Evolutionary conservation across 2,888 invertebrate genomes (phyloP).

Genomic region (Stenodema calcarata): DNA sequence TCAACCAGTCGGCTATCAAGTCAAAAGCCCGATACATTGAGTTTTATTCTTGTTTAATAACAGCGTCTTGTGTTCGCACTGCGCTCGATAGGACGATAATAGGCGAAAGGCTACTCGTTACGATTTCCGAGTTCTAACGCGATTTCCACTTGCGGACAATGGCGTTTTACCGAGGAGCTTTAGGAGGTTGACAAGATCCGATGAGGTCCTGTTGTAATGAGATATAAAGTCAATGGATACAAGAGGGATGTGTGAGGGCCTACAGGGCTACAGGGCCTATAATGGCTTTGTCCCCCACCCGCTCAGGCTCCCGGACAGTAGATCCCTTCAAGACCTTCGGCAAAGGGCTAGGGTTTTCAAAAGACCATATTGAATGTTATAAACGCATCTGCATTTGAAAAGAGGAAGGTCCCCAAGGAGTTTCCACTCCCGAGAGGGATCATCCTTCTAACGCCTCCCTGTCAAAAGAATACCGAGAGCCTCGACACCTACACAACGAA

Average conservation of each 20-base stretch:
- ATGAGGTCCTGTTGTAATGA: slow-evolving; percentile 40
- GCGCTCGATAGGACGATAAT: too few species aligned
- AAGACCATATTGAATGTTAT: slow-evolving; percentile 53
- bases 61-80: too few species aligned
- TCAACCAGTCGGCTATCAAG: too few species aligned
- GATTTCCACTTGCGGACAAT: too few species aligned
- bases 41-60: too few species aligned
- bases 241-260: slow-evolving; percentile 6
- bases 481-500: background rate
- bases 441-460: slow-evolving; percentile 24
- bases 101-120: too few species aligned
- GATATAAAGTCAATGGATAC: slow-evolving; percentile 42
- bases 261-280: background rate
- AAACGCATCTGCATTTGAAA: slow-evolving; percentile 54
- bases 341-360: slow-evolving; percentile 12
- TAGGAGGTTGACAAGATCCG: background rate
- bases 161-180: too few species aligned
- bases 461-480: slow-evolving; percentile 3
- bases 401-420: background rate
- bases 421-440: background rate
- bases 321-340: slow-evolving; percentile 27
- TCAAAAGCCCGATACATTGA: too few species aligned
- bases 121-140: too few species aligned
- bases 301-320: background rate
- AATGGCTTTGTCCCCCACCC: slow-evolving; percentile 1